These are phyloP conservation scores for Lithophane socia DNA, from an alignment of 2,888 invertebrate genomes.

Conservation along the genomic window DNA sequence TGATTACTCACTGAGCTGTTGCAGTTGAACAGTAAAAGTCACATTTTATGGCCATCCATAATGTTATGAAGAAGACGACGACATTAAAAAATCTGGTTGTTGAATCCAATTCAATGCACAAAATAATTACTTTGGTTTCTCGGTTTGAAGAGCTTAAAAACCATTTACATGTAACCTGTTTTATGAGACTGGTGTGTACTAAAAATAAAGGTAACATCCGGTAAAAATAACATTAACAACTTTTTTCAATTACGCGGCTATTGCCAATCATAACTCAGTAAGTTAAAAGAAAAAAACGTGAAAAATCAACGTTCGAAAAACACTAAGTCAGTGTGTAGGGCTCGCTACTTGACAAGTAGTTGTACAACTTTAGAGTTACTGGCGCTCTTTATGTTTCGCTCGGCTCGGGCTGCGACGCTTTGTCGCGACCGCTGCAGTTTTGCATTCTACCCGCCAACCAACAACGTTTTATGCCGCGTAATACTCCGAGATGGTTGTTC, in stretches of 20 bases:
- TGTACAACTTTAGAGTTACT: conserved; percentile 63
- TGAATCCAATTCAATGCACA: background rate
- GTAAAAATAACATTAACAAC: background rate
- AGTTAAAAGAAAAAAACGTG: background rate
- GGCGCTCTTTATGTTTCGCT: conserved; percentile 47
- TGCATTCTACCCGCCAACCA: conserved; percentile 39
- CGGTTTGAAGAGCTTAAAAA: background rate
- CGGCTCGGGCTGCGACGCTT: conserved; percentile 22
- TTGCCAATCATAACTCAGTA: too few relatives aligned
- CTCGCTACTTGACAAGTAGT: conserved; percentile 28
- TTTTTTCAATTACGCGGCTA: background rate
- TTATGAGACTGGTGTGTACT: background rate
- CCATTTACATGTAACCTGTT: background rate
- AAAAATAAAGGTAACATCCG: background rate
- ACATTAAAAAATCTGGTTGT: background rate
- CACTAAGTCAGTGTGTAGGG: conserved; percentile 5
- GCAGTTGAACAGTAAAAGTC: background rate
- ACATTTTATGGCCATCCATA: conserved; percentile 1
- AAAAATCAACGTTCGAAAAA: background rate
- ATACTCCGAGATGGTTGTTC: conserved; percentile 42
- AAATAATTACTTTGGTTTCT: background rate
- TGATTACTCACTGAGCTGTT: background rate
- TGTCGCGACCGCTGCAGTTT: conserved; percentile 51
- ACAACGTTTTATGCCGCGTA: conserved; percentile 47
- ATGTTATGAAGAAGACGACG: background rate